Percentiles rank a stretch among this genome's conserved stretches.
These are phyloP conservation scores for Cheirogaleus medius DNA, from an alignment of 2,113 vertebrate genomes.

Conservation along the genomic window DNA sequence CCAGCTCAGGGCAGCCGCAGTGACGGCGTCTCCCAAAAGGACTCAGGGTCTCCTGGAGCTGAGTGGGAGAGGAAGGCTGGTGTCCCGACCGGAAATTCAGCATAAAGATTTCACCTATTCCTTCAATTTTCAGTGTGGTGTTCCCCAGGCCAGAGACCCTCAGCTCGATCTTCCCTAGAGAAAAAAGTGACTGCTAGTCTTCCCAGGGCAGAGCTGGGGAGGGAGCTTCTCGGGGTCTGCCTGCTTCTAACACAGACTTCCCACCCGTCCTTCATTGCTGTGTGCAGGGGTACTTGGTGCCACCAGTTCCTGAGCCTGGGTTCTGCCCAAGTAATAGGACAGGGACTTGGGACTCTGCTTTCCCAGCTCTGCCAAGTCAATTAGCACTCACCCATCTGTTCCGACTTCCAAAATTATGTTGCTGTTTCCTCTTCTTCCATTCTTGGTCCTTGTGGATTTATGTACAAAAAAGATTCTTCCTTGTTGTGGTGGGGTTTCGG, in stretches of 20 bases:
- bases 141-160: neutral
- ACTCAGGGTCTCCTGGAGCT: neutral
- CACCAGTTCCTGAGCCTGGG: neutral
- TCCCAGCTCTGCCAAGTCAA: constrained; percentile 29
- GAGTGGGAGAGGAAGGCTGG: neutral
- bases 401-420: constrained; percentile 38
- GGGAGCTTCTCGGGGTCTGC: neutral
- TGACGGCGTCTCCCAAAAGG: neutral
- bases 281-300: neutral
- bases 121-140: neutral
- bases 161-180: neutral
- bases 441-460: constrained; percentile 33
- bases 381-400: constrained; percentile 40
- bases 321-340: constrained; percentile 13
- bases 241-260: neutral
- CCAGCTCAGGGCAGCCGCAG: neutral
- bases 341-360: neutral
- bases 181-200: neutral
- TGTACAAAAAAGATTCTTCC: neutral
- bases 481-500: neutral
- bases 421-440: constrained; percentile 23
- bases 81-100: neutral
- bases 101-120: neutral
- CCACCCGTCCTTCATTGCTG: neutral
- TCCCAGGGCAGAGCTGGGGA: neutral